Conservation (phyloP, 2,888 invertebrate genomes). For the Trisateles emortualis region DNA sequence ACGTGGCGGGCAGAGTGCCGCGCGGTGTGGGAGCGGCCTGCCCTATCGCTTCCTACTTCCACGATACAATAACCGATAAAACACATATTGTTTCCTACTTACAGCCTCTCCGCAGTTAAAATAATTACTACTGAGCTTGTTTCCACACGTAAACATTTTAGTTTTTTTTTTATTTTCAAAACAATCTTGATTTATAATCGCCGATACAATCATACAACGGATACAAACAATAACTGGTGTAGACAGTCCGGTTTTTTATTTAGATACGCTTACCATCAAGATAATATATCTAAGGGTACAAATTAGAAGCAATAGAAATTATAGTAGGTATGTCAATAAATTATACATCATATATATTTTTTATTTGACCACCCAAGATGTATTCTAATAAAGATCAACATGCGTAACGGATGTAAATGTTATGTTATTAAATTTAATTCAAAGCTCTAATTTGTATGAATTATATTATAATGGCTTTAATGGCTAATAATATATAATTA, state of each 20-base stretch:
- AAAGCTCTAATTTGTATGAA: constrained; percentile 10
- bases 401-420: not conserved
- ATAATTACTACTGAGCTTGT: constrained; percentile 29
- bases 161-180: not conserved
- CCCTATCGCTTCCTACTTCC: constrained; percentile 83
- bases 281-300: constrained; percentile 61
- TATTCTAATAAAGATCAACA: constrained; percentile 3
- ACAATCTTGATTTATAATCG: not conserved
- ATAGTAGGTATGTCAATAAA: constrained; percentile 60
- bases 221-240: constrained; percentile 26
- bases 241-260: constrained; percentile 51
- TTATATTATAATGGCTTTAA: constrained; percentile 4
- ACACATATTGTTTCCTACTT: constrained; percentile 61
- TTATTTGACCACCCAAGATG: constrained; percentile 66
- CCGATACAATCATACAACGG: constrained; percentile 15
- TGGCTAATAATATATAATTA: constrained; percentile 4
- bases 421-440: not conserved
- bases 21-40: constrained; percentile 80
- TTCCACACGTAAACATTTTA: not conserved
- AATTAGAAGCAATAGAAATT: constrained; percentile 72
- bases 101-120: constrained; percentile 28
- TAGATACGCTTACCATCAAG: constrained; percentile 57
- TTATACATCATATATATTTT: constrained; percentile 58
- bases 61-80: constrained; percentile 68
- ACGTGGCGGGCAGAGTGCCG: constrained; percentile 68